Conservation (phyloP, 2,113 vertebrate genomes). For the Felis chaus region DNA sequence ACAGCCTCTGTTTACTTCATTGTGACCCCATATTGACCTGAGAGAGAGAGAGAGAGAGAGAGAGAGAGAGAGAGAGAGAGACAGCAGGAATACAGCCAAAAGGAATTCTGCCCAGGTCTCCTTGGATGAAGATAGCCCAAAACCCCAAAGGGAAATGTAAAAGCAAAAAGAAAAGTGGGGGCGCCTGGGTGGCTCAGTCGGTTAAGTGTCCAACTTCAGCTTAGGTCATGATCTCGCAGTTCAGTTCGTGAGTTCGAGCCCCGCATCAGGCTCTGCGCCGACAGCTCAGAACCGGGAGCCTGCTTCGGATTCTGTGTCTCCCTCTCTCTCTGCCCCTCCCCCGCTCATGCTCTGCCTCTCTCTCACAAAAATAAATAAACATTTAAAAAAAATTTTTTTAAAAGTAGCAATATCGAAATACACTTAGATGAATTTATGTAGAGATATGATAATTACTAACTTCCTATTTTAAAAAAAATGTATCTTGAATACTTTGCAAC, state of each 20-base stretch:
- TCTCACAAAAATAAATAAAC: no score
- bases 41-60: background rate
- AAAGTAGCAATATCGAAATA: background rate
- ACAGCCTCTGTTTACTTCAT: background rate
- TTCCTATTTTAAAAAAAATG: background rate
- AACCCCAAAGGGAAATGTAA: background rate
- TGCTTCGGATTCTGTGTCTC: no score
- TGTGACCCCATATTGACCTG: background rate
- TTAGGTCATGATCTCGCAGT: no score
- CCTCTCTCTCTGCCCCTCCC: no score
- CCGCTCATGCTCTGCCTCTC: no score
- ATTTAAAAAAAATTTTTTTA: fast-evolving
- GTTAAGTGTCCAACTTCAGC: no score
- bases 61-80: background rate
- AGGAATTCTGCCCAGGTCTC: constrained; percentile 13
- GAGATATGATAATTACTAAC: background rate
- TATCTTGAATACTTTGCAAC: background rate
- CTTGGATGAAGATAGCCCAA: background rate
- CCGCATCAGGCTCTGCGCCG: no score
- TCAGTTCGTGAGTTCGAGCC: no score
- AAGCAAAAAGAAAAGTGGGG: background rate
- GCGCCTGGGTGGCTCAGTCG: no score
- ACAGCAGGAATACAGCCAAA: background rate
- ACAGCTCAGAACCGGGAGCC: fast-evolving
- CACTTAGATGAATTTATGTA: background rate